Percentiles rank a stretch among this genome's conserved stretches.
Evolutionary conservation across 1,140 invertebrate species (phyloP).

Genomic region (Babylonia areolata): DNA sequence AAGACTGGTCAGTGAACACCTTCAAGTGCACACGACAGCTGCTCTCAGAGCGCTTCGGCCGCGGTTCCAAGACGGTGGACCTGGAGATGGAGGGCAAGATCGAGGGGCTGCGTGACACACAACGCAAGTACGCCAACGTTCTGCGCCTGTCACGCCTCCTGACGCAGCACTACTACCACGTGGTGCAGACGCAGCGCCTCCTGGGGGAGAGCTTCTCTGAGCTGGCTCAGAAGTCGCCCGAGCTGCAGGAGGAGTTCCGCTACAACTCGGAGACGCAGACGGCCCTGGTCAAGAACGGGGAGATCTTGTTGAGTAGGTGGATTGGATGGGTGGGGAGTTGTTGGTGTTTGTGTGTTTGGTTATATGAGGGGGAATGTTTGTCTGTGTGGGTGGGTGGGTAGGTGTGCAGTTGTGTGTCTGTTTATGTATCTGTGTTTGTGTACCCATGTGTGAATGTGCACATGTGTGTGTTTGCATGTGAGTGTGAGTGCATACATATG

Average conservation of each 20-base stretch:
- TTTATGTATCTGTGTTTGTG: too few species aligned
- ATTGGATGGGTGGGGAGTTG: too few species aligned
- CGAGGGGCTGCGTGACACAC: slow-evolving; percentile 93
- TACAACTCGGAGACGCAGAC: slow-evolving; percentile 97
- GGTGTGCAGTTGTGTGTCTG: not conserved
- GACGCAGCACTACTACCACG: slow-evolving; percentile 91
- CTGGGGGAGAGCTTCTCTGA: slow-evolving; percentile 95
- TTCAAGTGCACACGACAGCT: slow-evolving; percentile 97
- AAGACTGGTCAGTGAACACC: slow-evolving; percentile 97
- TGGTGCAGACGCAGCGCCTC: slow-evolving; percentile 87
- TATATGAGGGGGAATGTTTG: not conserved
- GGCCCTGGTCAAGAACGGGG: slow-evolving; percentile 89
- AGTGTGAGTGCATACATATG: too few species aligned
- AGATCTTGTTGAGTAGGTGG: not conserved
- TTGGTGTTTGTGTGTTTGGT: too few species aligned
- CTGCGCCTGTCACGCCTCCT: slow-evolving; percentile 89
- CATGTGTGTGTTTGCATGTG: too few species aligned
- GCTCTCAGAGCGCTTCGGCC: slow-evolving; percentile 96
- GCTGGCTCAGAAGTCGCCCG: slow-evolving; percentile 94
- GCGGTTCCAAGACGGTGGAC: slow-evolving; percentile 92
- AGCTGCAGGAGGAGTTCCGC: slow-evolving; percentile 94
- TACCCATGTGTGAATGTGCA: too few species aligned
- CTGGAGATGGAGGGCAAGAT: slow-evolving; percentile 94
- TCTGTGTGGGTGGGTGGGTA: not conserved
- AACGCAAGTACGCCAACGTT: slow-evolving; percentile 93